Conservation (phyloP, 2,888 invertebrate genomes). For the Apamea anceps region DNA sequence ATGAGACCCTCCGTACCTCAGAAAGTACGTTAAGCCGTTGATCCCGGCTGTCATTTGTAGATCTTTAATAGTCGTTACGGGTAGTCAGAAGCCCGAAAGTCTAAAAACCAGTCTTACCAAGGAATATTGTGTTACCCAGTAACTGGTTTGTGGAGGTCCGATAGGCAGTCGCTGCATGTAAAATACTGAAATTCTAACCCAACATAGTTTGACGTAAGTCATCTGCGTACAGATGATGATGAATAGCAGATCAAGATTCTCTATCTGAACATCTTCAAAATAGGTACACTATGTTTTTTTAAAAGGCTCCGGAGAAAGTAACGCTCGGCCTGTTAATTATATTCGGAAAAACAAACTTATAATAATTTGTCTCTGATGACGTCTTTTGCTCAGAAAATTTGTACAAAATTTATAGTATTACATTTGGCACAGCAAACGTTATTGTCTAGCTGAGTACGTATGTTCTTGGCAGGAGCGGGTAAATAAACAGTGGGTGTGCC, state of each 20-base stretch:
- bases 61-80: too few relatives aligned
- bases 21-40: too few relatives aligned
- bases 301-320: neutral
- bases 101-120: too few relatives aligned
- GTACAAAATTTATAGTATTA: constrained; percentile 55
- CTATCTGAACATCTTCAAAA: neutral
- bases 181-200: too few relatives aligned
- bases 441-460: constrained; percentile 51
- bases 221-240: too few relatives aligned
- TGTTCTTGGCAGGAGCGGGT: constrained; percentile 53
- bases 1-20: too few relatives aligned
- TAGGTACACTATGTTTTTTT: neutral
- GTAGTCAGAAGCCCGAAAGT: too few relatives aligned
- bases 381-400: constrained; percentile 32
- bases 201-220: too few relatives aligned
- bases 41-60: too few relatives aligned
- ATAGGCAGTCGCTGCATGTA: too few relatives aligned
- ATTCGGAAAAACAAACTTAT: neutral
- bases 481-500: constrained; percentile 45
- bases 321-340: neutral
- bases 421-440: constrained; percentile 57
- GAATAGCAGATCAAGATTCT: neutral
- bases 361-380: constrained; percentile 48
- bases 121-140: too few relatives aligned
- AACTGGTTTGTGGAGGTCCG: too few relatives aligned